Conservation (phyloP, 2,113 vertebrate species). For the Hippopotamus amphibius region DNA sequence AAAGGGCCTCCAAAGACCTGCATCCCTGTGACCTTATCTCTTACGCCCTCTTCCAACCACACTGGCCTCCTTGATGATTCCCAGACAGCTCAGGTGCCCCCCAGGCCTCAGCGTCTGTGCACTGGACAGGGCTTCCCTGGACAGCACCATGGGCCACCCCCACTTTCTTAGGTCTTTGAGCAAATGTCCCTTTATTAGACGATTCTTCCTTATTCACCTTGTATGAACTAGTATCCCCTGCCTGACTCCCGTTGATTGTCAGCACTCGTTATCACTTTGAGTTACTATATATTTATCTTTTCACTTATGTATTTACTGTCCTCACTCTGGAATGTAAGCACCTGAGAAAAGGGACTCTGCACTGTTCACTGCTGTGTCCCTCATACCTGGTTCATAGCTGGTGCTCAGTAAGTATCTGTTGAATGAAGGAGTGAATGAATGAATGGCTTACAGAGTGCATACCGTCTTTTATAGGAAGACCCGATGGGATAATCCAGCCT, state of each 20-base stretch:
- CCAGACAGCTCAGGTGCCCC: neutral
- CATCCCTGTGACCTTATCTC: neutral
- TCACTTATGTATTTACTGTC: neutral
- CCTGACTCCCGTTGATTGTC: neutral
- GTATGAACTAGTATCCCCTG: neutral
- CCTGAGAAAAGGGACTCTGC: neutral
- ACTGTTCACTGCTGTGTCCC: neutral
- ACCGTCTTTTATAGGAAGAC: neutral
- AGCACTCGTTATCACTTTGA: neutral
- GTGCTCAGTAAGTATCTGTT: neutral
- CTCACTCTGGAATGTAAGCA: neutral
- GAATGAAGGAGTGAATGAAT: neutral
- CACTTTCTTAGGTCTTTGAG: neutral
- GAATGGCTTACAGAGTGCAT: neutral
- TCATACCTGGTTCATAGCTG: neutral
- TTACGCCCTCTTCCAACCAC: neutral
- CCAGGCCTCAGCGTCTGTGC: neutral
- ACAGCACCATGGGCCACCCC: accelerated
- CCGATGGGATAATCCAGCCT: neutral
- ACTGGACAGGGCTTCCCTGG: too few relatives aligned
- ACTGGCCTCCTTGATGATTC: neutral
- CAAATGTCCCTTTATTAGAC: neutral
- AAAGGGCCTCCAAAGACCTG: neutral
- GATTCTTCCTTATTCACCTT: neutral
- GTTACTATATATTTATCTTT: neutral